Evolutionary conservation across 1,140 invertebrate species (phyloP).

Genomic region (Monomorium pharaonis): DNA sequence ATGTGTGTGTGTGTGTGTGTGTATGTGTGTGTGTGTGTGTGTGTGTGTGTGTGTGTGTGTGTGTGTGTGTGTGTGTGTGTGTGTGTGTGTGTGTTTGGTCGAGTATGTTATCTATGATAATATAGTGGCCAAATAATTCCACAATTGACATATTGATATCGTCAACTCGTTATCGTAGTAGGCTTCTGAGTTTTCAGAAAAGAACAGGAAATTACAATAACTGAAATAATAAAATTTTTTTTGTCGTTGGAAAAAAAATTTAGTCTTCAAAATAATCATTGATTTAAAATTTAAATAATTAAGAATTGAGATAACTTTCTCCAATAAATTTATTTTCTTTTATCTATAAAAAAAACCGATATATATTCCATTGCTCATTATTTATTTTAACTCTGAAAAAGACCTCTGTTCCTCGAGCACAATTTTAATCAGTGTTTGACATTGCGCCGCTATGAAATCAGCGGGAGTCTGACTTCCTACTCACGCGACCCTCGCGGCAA

Average conservation of each 20-base stretch:
- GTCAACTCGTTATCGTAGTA: background rate
- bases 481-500: conserved; percentile 56
- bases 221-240: background rate
- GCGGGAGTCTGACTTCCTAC: conserved; percentile 51
- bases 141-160: conserved; percentile 22
- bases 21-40: too few species aligned
- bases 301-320: background rate
- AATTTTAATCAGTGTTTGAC: conserved; percentile 58
- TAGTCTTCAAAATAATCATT: background rate
- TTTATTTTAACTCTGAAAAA: background rate
- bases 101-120: conserved; percentile 14
- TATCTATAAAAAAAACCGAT: background rate
- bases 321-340: conserved; percentile 31
- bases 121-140: background rate
- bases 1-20: too few species aligned
- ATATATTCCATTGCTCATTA: background rate
- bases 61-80: too few species aligned
- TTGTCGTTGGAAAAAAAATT: background rate
- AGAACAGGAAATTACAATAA: background rate
- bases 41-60: too few species aligned
- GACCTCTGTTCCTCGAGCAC: background rate
- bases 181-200: background rate
- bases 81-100: too few species aligned
- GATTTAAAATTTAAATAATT: background rate
- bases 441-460: conserved; percentile 60